These are phyloP conservation scores for Erythrolamprus reginae DNA, from an alignment of 2,113 vertebrate genomes.

Conservation along the genomic window DNA sequence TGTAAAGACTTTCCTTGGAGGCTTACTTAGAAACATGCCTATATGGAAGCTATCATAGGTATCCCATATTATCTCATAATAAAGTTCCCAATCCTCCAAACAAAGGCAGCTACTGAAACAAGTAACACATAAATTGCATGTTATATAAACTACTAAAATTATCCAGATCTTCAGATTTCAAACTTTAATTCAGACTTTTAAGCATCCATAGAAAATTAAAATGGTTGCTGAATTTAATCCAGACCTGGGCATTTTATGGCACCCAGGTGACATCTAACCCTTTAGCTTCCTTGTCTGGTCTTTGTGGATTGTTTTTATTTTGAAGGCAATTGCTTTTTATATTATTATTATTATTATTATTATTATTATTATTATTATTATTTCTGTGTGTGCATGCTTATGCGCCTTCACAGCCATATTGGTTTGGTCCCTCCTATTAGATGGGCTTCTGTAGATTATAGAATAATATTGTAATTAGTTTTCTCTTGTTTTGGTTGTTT, in stretches of 20 bases:
- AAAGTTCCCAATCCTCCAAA: background rate
- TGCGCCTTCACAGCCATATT: background rate
- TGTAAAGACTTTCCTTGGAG: background rate
- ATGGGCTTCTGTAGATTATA: background rate
- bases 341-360: no score
- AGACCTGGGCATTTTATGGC: no score
- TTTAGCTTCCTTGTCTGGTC: background rate
- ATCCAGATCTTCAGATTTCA: background rate
- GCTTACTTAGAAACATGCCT: background rate
- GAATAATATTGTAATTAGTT: slow-evolving; percentile 12
- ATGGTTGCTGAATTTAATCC: background rate
- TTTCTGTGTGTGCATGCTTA: background rate
- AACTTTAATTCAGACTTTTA: background rate
- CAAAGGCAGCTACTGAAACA: background rate
- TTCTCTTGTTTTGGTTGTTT: background rate
- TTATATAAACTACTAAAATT: background rate
- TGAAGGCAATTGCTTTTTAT: no score
- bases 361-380: no score
- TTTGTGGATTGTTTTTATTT: background rate
- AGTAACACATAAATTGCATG: background rate
- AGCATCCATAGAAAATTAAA: background rate
- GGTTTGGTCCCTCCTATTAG: background rate
- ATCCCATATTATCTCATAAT: background rate
- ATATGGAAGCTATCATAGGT: background rate
- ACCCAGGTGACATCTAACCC: background rate